phyloP scores from a whole-genome alignment of 2,797 vertebrate genomes.

The Crenuchus spilurus region DNA sequence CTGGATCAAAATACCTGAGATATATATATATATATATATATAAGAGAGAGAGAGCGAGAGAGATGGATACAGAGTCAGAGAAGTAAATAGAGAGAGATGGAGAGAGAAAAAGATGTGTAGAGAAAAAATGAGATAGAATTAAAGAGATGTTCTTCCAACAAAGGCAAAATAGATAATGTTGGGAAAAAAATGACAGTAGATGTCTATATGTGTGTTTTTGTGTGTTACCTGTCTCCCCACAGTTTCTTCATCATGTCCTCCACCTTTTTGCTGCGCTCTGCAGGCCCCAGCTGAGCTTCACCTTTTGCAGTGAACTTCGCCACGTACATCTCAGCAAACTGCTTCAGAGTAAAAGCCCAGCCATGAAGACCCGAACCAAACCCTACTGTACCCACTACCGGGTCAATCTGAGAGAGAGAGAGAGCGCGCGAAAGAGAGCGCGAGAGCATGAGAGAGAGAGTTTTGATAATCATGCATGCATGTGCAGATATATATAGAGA shows the following conservation, averaged over 20 bases:
- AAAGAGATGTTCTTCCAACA: too few relatives aligned
- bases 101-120: neutral
- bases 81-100: neutral
- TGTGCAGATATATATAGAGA: too few relatives aligned
- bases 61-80: neutral
- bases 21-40: too few relatives aligned
- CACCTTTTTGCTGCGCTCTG: slow-evolving; percentile 90
- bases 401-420: slow-evolving; percentile 81
- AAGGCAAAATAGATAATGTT: too few relatives aligned
- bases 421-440: neutral
- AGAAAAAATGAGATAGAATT: too few relatives aligned
- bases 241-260: slow-evolving; percentile 99
- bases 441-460: neutral
- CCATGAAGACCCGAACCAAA: slow-evolving; percentile 95
- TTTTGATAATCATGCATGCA: too few relatives aligned
- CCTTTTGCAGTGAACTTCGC: slow-evolving; percentile 92
- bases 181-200: too few relatives aligned
- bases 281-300: slow-evolving; percentile 76
- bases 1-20: slow-evolving; percentile 79
- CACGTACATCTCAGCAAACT: slow-evolving; percentile 96
- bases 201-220: neutral
- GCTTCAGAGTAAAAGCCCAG: slow-evolving; percentile 97
- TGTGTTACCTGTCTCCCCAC: slow-evolving; percentile 81
- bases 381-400: slow-evolving; percentile 88
- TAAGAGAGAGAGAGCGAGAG: neutral